A percentile compares a stretch with the other conserved stretches of the same genome.
Evolutionary conservation across 2,113 vertebrate genomes (phyloP).

Genomic region (Meriones unguiculatus): DNA sequence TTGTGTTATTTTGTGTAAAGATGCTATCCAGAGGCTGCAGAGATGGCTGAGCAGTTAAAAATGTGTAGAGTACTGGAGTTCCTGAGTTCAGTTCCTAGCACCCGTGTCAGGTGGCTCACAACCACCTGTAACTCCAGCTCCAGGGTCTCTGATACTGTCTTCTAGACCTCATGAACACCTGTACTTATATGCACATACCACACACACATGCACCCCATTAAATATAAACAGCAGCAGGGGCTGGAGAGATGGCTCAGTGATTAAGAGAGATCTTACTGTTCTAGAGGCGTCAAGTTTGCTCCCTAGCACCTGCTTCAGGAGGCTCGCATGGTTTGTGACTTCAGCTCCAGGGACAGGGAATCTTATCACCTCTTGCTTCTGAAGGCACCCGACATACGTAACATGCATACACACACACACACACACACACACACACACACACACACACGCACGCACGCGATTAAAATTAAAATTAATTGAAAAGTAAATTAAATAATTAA

Average conservation of each 20-base stretch:
- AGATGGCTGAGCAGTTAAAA: background rate
- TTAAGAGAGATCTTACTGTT: background rate
- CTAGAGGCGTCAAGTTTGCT: background rate
- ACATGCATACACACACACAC: background rate
- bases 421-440: too few species aligned
- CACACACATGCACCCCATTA: background rate
- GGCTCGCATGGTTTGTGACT: background rate
- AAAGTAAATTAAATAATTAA: background rate
- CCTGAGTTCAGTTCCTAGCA: background rate
- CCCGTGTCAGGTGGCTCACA: too few species aligned
- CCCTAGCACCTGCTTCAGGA: background rate
- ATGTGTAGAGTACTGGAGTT: background rate
- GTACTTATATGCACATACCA: background rate
- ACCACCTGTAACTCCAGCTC: background rate
- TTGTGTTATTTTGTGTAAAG: background rate
- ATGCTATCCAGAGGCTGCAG: background rate
- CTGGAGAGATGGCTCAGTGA: background rate
- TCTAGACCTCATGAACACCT: background rate
- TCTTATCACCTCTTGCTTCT: background rate
- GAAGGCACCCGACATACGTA: background rate
- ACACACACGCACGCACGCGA: background rate
- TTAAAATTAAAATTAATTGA: background rate
- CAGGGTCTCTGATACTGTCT: background rate
- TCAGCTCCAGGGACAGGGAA: background rate
- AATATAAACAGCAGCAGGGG: background rate